Evolutionary conservation across 2,113 vertebrate genomes (phyloP).

Genomic region (Reinhardtius hippoglossoides): DNA sequence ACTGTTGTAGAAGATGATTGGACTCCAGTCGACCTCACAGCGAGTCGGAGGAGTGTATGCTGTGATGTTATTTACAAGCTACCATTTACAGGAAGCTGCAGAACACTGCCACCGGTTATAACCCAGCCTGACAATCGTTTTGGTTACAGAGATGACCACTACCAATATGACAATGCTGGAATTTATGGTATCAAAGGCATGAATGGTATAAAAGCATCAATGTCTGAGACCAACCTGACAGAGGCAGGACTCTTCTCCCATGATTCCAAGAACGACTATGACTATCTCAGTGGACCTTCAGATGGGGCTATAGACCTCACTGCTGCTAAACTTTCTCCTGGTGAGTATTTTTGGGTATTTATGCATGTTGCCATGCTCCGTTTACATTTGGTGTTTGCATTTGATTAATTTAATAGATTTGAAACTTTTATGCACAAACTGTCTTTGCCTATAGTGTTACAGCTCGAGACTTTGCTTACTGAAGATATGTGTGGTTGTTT

Average conservation of each 20-base stretch:
- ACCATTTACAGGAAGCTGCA: constrained; percentile 94
- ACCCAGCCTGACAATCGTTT: constrained; percentile 91
- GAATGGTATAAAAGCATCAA: constrained; percentile 90
- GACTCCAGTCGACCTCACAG: constrained; percentile 94
- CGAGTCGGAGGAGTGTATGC: constrained; percentile 92
- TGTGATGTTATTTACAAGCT: constrained; percentile 97
- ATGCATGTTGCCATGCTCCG: constrained; percentile 16
- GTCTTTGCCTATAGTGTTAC: constrained; percentile 12
- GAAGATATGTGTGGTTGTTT: background rate
- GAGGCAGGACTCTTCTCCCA: constrained; percentile 90
- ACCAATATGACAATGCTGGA: constrained; percentile 87
- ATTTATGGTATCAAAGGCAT: constrained; percentile 85
- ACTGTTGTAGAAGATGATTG: constrained; percentile 93
- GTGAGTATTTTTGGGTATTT: constrained; percentile 86
- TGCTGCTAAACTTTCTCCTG: constrained; percentile 90
- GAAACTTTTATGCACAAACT: too few species aligned
- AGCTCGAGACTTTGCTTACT: constrained; percentile 14
- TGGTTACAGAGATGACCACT: constrained; percentile 90
- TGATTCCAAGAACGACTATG: constrained; percentile 91
- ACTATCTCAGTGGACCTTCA: constrained; percentile 86
- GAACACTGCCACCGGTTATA: constrained; percentile 87
- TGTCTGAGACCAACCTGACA: constrained; percentile 91
- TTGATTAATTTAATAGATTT: constrained; percentile 9
- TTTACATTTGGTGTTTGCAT: constrained; percentile 73
- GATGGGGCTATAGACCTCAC: constrained; percentile 95